Evolutionary conservation across 1,140 invertebrate species (phyloP).

Genomic region (Papilio glaucus): DNA sequence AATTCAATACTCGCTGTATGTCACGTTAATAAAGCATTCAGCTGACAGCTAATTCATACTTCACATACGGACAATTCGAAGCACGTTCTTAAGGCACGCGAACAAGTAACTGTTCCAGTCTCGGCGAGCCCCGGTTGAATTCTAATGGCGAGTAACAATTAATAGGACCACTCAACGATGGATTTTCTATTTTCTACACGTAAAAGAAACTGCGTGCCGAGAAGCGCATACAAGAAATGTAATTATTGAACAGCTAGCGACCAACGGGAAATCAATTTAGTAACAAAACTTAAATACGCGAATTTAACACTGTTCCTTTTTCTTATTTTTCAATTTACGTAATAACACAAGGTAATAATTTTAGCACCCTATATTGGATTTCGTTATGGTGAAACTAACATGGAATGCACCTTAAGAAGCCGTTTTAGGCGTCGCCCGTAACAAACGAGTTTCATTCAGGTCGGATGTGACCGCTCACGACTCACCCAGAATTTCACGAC

Average conservation of each 20-base stretch:
- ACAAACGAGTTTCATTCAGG: slow-evolving; percentile 76
- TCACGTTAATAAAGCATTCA: slow-evolving; percentile 61
- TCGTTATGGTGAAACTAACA: slow-evolving; percentile 57
- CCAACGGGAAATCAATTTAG: slow-evolving; percentile 42
- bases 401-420: slow-evolving; percentile 42
- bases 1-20: slow-evolving; percentile 40
- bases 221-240: slow-evolving; percentile 70
- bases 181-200: slow-evolving; percentile 82
- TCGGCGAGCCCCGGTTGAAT: slow-evolving; percentile 71
- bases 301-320: not conserved
- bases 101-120: slow-evolving; percentile 76
- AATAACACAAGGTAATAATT: not conserved
- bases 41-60: slow-evolving; percentile 60
- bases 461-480: slow-evolving; percentile 70
- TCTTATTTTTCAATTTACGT: slow-evolving; percentile 14
- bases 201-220: slow-evolving; percentile 79
- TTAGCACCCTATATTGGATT: slow-evolving; percentile 38
- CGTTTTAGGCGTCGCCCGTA: slow-evolving; percentile 54
- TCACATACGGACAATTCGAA: slow-evolving; percentile 64
- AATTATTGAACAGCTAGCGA: slow-evolving; percentile 50
- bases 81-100: slow-evolving; percentile 71
- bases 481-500: slow-evolving; percentile 79
- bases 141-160: slow-evolving; percentile 78
- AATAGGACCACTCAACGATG: slow-evolving; percentile 80
- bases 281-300: not conserved